Base-by-base conservation (phyloP, 2,888 invertebrate genomes). In the Lepidonotus clava region DNA sequence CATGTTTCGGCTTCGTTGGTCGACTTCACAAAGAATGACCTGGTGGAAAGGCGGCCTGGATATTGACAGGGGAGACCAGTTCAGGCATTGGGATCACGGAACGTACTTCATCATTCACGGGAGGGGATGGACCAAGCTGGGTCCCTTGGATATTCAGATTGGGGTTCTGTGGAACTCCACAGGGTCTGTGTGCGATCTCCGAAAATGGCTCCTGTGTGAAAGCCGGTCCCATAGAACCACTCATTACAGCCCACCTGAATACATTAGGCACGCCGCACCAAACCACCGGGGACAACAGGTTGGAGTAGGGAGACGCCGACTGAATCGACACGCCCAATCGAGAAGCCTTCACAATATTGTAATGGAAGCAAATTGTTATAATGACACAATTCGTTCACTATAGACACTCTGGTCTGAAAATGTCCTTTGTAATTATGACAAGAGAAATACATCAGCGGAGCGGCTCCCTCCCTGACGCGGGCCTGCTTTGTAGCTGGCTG, bases 361-460 rank as follows among this genome's bases (percentile, higher is more conserved):
- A 71, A 71, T 71, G n/a, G 71, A 71, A 5, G 36, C 71, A 71
- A 71, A 71, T 71, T 71, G 71, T 71, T 38, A 71, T 38, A 6
- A 34, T 38, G 71, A 34, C 38, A 38, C 36, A 34, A 71, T 38
- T 32, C 36, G 38, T 71, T 34, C 21, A 21, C 36, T 24, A 71
- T 11, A 71, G 71, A 71, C 71, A 71, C 71, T 71, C 71, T 21
- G 71, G 36, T 34, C 28, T 5, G 61, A 61, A 32, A 61, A 34
- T 71, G n/a, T 24, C 71, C 71, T 71, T 71, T 71, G 71, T 71
- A 71, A 71, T 71, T 71, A 71, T 38, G 71, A 34, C 71, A 38
- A 71, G 71, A n/a, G 38, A 38, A 66, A 36, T 71, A 71, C 71
- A 38, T n/a, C 38, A 38, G 71, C 53, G 18, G 21, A n/a, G n/a